Percentiles rank a stretch among this genome's conserved stretches.
Evolutionary conservation across 2,113 vertebrate species (phyloP).

Genomic region (Pao palembangensis): DNA sequence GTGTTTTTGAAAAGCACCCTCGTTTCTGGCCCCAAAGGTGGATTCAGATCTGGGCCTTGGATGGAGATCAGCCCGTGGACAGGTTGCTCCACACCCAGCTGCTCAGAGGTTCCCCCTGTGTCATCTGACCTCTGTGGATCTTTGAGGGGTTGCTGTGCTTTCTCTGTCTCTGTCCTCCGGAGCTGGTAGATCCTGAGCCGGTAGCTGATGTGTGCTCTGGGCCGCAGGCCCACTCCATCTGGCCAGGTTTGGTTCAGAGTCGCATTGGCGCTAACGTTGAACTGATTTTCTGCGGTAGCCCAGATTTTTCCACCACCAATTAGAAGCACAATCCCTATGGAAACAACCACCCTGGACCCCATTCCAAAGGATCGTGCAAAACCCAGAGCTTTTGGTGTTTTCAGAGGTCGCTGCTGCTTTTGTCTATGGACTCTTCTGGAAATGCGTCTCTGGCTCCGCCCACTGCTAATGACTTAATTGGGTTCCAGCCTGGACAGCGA

Average conservation of each 20-base stretch:
- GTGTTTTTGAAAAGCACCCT: constrained; percentile 16
- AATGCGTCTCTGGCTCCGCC: constrained; percentile 35
- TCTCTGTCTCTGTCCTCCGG: neutral
- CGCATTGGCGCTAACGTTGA: constrained; percentile 8
- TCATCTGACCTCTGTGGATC: neutral
- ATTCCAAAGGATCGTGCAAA: constrained; percentile 32
- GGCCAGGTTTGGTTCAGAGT: constrained; percentile 3
- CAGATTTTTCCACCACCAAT: constrained; percentile 7
- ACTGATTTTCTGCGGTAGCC: constrained; percentile 1
- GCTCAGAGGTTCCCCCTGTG: neutral
- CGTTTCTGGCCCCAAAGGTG: constrained; percentile 11
- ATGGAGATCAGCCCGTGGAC: neutral
- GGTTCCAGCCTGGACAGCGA: constrained; percentile 42
- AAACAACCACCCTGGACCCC: constrained; percentile 15
- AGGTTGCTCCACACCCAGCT: neutral
- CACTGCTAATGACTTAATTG: constrained; percentile 56
- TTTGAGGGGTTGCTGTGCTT: neutral
- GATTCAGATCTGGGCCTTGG: constrained; percentile 27
- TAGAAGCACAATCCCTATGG: constrained; percentile 35
- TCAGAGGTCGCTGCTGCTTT: constrained; percentile 14
- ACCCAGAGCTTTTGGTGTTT: neutral
- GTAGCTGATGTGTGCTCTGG: neutral
- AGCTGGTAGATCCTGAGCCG: constrained; percentile 38
- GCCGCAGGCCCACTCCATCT: neutral
- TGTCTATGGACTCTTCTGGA: constrained; percentile 3